Conservation (phyloP, 35 echinoderm and acorn worm genomes). For the Nesometra sesokonis region DNA sequence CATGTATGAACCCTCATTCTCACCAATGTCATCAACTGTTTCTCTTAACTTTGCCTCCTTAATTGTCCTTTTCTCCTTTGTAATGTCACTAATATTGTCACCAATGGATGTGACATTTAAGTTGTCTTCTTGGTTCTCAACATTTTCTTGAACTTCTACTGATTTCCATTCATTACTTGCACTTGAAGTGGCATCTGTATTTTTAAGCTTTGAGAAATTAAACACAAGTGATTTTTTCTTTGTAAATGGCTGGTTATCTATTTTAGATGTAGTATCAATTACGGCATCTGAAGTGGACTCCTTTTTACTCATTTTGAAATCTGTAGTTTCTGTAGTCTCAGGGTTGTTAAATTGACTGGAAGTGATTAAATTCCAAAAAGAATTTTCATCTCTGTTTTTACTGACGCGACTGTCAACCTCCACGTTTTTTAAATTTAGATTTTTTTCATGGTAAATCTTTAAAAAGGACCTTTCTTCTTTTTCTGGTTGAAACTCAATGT, state of each 20-base stretch:
- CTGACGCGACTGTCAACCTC: not conserved
- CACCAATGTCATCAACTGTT: too few relatives aligned
- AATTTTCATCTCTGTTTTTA: not conserved
- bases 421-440: not conserved
- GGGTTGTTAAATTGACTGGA: too few relatives aligned
- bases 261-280: not conserved
- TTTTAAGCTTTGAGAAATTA: not conserved
- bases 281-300: not conserved
- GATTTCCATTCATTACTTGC: not conserved
- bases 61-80: too few relatives aligned
- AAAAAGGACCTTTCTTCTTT: not conserved
- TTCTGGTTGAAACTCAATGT: not conserved
- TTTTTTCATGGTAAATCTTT: not conserved
- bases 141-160: too few relatives aligned
- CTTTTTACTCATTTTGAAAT: not conserved
- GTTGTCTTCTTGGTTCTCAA: too few relatives aligned
- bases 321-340: not conserved
- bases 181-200: not conserved
- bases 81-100: too few relatives aligned
- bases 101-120: too few relatives aligned
- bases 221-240: not conserved
- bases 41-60: too few relatives aligned
- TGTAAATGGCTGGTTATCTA: not conserved
- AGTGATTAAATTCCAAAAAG: not conserved
- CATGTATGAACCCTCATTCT: too few relatives aligned